Base-by-base conservation (phyloP, 2,888 invertebrate genomes). In the Athripsodes cinereus region DNA sequence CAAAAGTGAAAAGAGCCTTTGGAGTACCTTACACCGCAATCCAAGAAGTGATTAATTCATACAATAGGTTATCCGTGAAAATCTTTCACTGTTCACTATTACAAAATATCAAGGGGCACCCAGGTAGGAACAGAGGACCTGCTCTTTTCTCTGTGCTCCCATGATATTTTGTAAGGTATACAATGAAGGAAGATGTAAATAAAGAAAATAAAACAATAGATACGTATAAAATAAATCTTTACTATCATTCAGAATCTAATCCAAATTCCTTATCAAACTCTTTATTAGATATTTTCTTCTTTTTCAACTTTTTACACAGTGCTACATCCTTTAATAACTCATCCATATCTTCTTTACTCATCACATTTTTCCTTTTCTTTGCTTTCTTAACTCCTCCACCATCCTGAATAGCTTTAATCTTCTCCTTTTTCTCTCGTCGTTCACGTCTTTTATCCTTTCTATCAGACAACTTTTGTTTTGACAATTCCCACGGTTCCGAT, bases 261-360 rank as follows among this genome's bases (percentile, higher is more conserved):
- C 83, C 83, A 69, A 87, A 85, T 64, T 81, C 76, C 65, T 82
- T 74, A 64, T 87, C 82, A 66, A 82, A 87, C 66, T 87, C 83
- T 63, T 85, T 84, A 54, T 84, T 76, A 0, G 79, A 78, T 22
- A 87, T 86, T 71, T 94, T 94, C 66, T 90, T 86, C 67, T 85
- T 90, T 70, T 93, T 95, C 0, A 92, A 74, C 67, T 90, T 92
- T 70, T 94, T 96, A 60, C 94, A 83, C 21, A 95, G 75, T 5
- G 88, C 83, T 52, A 92, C 84, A 69, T 96, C 95, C 55, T 83
- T 86, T 6, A 87, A 87, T 51, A 93, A 68, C 68, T 92, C 91
- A 26, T 83, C 82, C 22, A 91, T 69, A 67, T 93, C 92, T 64
- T 88, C 87, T 66, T 87, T 82, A 2, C 82, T 84, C 35, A 86